Base-by-base conservation (phyloP, 2,113 vertebrate genomes). In the Aramus guarauna region DNA sequence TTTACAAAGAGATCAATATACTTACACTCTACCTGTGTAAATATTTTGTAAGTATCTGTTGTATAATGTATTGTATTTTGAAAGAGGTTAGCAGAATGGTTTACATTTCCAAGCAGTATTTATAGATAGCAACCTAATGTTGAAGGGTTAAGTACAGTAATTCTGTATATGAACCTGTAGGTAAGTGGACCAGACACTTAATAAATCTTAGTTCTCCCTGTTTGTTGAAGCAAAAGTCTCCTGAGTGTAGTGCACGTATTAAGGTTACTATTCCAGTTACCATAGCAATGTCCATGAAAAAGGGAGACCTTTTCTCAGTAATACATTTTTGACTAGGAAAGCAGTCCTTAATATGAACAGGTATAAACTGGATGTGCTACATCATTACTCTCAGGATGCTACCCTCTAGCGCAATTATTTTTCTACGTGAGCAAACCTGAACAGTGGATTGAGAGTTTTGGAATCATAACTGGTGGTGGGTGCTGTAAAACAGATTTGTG, bases 1-100 rank as follows among this genome's bases (percentile, higher is more conserved):
- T 92, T 92, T 85, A 96, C 76, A 60, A 43, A 92, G 43, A 72
- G 62, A 72, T 92, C 91, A 72, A 87, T 87, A 72, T 66, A 22
- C 29, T 81, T 74, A 47, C 15, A 19, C 53, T 32, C 53, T 56
- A 30, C 53, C 53, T 56, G 29, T 56, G 53, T 56, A 56, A 56
- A 56, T 56, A 56, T 56, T 56, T 56, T 56, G 16, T 50, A 56
- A 56, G 53, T 39, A 45, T 93, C 58, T 81, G 34, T 81, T 76
- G 32, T 56, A 26, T 26, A 41, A 39, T 8, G 5, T 36, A 78
- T n/a, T 89, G 19, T 74, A 45, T 91, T 80, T 86, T 47, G 47
- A 56, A 86, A 62, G 47, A 85, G 66, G 39, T 50, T 81, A 64
- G 36, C 37, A 55, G 82, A 91, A 53, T 26, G 39, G 45, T 94